Base-by-base conservation (phyloP, 2,797 vertebrate species). In the Jordanella pulchra region DNA sequence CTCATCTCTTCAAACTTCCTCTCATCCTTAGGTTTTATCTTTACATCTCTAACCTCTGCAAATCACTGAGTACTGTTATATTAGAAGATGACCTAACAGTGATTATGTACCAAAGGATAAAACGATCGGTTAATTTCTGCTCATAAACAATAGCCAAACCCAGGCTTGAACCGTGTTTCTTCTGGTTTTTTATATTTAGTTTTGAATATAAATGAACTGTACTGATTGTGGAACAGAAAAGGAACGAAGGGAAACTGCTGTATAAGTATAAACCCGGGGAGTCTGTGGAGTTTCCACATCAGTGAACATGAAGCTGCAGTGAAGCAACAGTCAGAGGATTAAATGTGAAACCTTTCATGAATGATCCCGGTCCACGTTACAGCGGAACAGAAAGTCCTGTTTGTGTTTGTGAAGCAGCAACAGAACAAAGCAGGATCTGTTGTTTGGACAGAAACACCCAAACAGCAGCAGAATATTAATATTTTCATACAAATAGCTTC, bases 401-500 rank as follows among this genome's bases (percentile, higher is more conserved):
- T 35, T 67, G 67, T 67, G 58, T 39, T 61, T 35, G 58, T 61
- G 32, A 61, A 45, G 80, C 50, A 30, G 73, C 67, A 28, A 0
- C 48, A 1, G 72, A 87, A 96, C 95, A 97, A 95, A 91, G 84
- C 83, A 21, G 44, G 32, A 73, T 90, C 87, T 96, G 94, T 97
- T 63, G 69, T 35, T 75, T 92, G 92, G 93, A 94, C 90, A 94
- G 92, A 93, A 95, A 94, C 94, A 91, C 91, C 92, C 93, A 92
- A 84, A 84, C 92, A 90, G 84, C 92, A 90, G 94, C 93, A 93
- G 96, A 94, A 95, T 96, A 92, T 95, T 94, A 91, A 96, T 94
- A 93, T 89, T 92, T 92, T 78, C 23, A 68, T 92, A 97, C 95
- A 97, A 91, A 91, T 74, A 90, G 73, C 87, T 88, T 92, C 67